A percentile compares a stretch with the other conserved stretches of the same genome.
Conservation (phyloP, 1,140 invertebrate genomes). For the Solenopsis fugax region DNA sequence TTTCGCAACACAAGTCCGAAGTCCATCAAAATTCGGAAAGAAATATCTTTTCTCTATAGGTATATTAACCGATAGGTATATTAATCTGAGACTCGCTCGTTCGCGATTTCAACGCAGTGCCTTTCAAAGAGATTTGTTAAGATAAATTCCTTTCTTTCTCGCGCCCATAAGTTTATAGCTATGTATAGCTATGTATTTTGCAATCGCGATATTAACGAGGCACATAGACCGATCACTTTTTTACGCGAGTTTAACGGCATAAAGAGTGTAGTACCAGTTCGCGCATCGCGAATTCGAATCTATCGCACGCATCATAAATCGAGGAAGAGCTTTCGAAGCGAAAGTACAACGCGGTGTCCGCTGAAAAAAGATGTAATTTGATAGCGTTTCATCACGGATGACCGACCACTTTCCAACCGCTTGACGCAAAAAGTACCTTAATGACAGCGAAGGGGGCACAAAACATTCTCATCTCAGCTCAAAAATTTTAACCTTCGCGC, state of each 20-base stretch:
- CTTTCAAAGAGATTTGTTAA: slow-evolving; percentile 36
- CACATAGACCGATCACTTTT: background rate
- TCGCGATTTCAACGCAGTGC: slow-evolving; percentile 15
- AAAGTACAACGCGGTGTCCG: slow-evolving; percentile 38
- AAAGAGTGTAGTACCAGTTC: background rate
- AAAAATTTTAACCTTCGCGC: slow-evolving; percentile 11
- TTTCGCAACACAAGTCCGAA: background rate
- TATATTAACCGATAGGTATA: slow-evolving; percentile 6
- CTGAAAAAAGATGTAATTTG: slow-evolving; percentile 53
- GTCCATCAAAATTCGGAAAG: background rate
- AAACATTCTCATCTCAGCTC: slow-evolving; percentile 4
- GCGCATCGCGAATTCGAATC: slow-evolving; percentile 16
- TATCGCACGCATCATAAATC: slow-evolving; percentile 43
- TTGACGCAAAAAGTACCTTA: slow-evolving; percentile 20
- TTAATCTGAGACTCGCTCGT: slow-evolving; percentile 15
- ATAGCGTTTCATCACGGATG: slow-evolving; percentile 48
- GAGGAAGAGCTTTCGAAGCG: slow-evolving; percentile 47
- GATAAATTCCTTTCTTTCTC: slow-evolving; percentile 40
- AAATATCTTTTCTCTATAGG: background rate
- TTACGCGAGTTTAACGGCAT: background rate
- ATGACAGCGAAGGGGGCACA: background rate
- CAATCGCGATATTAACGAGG: slow-evolving; percentile 28
- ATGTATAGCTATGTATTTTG: background rate
- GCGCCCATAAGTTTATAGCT: background rate
- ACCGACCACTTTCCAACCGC: slow-evolving; percentile 52